phyloP scores from a whole-genome alignment of 2,797 vertebrate species.

The Pangasius larnaudii region DNA sequence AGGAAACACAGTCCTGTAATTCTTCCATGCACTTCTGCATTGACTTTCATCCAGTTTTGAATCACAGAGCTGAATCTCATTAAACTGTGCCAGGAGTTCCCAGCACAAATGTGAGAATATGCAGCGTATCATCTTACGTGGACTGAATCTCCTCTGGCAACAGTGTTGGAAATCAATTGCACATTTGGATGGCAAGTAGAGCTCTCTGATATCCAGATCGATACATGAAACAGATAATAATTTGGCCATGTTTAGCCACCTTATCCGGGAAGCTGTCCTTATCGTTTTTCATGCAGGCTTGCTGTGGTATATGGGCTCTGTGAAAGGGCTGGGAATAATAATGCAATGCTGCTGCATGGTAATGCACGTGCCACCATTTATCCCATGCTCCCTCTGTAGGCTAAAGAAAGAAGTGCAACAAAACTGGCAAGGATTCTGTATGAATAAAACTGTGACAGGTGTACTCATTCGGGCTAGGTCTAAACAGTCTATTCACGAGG shows the following conservation, averaged over 20 bases:
- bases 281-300: slow-evolving; percentile 53
- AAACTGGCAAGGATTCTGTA: neutral
- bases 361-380: slow-evolving; percentile 6
- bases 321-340: slow-evolving; percentile 29
- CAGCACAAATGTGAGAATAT: slow-evolving; percentile 18
- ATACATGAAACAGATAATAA: slow-evolving; percentile 68
- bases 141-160: slow-evolving; percentile 62
- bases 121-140: slow-evolving; percentile 31
- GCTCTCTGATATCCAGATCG: slow-evolving; percentile 67
- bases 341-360: slow-evolving; percentile 16
- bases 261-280: slow-evolving; percentile 59
- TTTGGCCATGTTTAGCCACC: slow-evolving; percentile 64
- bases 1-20: slow-evolving; percentile 39
- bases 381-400: slow-evolving; percentile 62
- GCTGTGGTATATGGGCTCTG: slow-evolving; percentile 8
- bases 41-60: slow-evolving; percentile 18
- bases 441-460: neutral
- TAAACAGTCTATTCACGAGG: neutral
- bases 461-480: neutral
- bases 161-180: slow-evolving; percentile 68
- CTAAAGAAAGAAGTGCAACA: slow-evolving; percentile 34
- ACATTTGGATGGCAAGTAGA: slow-evolving; percentile 64
- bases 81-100: slow-evolving; percentile 25
- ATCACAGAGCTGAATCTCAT: slow-evolving; percentile 22
- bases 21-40: slow-evolving; percentile 35